These are phyloP conservation scores for Herpailurus yagouaroundi DNA, from an alignment of 2,113 vertebrate genomes.

Conservation along the genomic window DNA sequence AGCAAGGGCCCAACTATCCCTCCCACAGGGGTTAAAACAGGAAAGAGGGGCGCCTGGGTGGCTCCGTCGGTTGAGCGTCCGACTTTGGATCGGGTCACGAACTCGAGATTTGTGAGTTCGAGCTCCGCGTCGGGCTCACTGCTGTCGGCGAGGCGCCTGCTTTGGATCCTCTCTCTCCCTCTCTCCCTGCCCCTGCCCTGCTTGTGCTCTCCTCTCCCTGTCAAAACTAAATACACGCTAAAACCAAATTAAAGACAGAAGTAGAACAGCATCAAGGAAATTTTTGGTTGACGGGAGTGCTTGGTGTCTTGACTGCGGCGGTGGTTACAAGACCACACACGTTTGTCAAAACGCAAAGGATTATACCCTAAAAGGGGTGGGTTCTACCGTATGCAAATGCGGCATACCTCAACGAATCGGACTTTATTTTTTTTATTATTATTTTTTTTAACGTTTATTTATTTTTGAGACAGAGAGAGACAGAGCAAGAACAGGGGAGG, in stretches of 20 bases:
- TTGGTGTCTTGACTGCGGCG: not conserved
- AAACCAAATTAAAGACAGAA: too few species aligned
- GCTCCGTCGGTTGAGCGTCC: too few species aligned
- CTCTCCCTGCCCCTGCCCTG: too few species aligned
- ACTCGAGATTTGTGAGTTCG: too few species aligned
- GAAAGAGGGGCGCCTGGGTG: not conserved
- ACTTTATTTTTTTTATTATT: not conserved
- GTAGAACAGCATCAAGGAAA: not conserved
- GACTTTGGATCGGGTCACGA: too few species aligned
- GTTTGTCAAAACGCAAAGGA: not conserved
- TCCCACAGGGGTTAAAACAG: not conserved
- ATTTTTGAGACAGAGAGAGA: not conserved
- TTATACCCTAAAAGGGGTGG: not conserved
- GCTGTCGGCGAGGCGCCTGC: too few species aligned
- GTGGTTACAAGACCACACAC: not conserved
- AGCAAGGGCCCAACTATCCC: not conserved
- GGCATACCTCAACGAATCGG: rapidly evolving
- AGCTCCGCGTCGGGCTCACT: too few species aligned
- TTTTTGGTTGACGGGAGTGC: not conserved
- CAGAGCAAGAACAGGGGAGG: too few species aligned
- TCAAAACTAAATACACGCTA: too few species aligned
- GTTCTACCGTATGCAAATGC: not conserved
- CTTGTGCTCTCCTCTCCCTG: too few species aligned
- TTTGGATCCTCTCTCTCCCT: too few species aligned
- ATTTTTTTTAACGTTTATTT: not conserved